Conservation (phyloP, 2,113 vertebrate species). For the Sebastes fasciatus region DNA sequence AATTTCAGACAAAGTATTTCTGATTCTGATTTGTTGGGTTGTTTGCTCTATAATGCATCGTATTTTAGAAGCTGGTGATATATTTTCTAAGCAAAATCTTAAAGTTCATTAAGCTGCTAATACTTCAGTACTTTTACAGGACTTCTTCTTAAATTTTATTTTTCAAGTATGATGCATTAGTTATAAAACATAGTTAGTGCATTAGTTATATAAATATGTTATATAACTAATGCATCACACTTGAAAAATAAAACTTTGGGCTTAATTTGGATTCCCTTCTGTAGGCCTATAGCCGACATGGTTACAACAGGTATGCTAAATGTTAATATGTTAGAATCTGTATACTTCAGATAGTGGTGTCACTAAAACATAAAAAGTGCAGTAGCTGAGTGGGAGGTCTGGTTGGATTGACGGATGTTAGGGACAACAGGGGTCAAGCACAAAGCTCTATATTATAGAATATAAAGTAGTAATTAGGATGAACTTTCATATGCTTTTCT, state of each 20-base stretch:
- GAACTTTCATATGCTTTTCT: constrained; percentile 1
- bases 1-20: too few relatives aligned
- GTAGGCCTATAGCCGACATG: constrained; percentile 40
- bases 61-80: background rate
- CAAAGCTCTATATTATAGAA: background rate
- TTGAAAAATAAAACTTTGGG: constrained; percentile 38
- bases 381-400: constrained; percentile 15
- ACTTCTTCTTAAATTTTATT: background rate
- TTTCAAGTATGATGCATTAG: too few relatives aligned
- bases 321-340: constrained; percentile 47
- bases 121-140: background rate
- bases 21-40: background rate
- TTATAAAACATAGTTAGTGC: too few relatives aligned
- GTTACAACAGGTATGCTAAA: constrained; percentile 40
- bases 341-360: constrained; percentile 29
- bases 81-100: background rate
- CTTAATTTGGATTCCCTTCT: constrained; percentile 48
- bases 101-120: background rate
- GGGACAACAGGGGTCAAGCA: constrained; percentile 20
- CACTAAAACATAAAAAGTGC: constrained; percentile 68
- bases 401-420: background rate
- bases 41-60: background rate
- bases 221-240: constrained; percentile 11
- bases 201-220: constrained; percentile 10
- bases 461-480: background rate